Evolutionary conservation across 2,797 vertebrate species (phyloP), one percentile per base, ranked within the genome.

Genomic region (Epinephelus malabaricus): DNA sequence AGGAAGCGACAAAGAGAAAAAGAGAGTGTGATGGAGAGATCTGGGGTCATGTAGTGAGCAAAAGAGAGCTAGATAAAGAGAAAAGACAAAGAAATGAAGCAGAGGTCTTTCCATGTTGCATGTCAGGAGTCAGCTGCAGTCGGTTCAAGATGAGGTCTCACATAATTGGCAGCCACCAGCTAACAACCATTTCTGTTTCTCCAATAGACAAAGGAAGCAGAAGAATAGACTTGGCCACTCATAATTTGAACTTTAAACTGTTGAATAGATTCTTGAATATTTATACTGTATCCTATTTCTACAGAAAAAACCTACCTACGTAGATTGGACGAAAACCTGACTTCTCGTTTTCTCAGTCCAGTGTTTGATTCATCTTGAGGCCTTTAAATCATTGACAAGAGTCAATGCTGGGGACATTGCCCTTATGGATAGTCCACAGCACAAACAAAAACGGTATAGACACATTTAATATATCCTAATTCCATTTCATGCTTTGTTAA

Each of bases 11-110:
- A 66, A 50, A 73, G 49, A 38, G 73, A 45, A 58, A 69, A 55
- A 21, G 46, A 67, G 74, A 69, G 62, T 21, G 40, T 56, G 68
- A 75, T 58, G 51, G 59, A 83, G 82, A 79, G 71, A 87, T 55
- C 19, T 63, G 23, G 67, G 64, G 69, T 10, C 34, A 62, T 67
- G 56, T 21, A 67, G 62, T 38, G 78, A 75, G 38, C 53, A 72
- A 78, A 65, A 55, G 30, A 78, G 23, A 55, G 40, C 34, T n/a
- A 1, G 23, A 23, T 78, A n/a, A 38, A 58, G 66, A 76, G 19
- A 69, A 75, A 62, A 67, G 54, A 73, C 27, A 82, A 59, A 69
- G 25, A 77, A 47, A 73, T 66, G 38, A 54, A 51, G 61, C 34
- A 6, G 38, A 69, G 53, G 62, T 78, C 19, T 72, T 67, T 78